A percentile compares a stretch with the other conserved stretches of the same genome.
Evolutionary conservation across 92 coral and sea anemone genomes (phyloP).

Genomic region (Epizoanthus stellaris): DNA sequence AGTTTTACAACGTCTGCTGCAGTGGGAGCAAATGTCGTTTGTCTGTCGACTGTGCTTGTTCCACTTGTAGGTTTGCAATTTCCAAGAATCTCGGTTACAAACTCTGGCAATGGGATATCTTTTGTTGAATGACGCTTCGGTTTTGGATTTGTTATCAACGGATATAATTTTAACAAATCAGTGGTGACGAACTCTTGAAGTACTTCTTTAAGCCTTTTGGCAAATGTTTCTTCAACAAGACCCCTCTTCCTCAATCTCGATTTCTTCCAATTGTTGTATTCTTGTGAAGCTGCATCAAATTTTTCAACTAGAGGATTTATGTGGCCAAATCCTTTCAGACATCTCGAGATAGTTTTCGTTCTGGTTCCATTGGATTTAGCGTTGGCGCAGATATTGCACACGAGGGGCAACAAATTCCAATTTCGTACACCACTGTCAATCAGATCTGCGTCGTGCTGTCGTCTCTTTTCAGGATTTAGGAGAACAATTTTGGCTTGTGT

Average conservation of each 20-base stretch:
- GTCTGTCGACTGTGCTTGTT: not conserved
- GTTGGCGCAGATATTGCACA: constrained; percentile 16
- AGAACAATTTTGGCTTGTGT: constrained; percentile 38
- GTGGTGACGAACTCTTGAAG: not conserved
- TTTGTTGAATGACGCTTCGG: not conserved
- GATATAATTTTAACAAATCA: constrained; percentile 4
- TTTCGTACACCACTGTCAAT: constrained; percentile 25
- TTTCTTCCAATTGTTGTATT: constrained; percentile 11
- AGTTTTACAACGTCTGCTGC: constrained; percentile 10
- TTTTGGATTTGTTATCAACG: not conserved
- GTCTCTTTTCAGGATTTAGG: constrained; percentile 24
- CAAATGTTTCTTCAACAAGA: not conserved
- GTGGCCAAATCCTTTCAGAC: constrained; percentile 40
- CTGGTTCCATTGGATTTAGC: not conserved
- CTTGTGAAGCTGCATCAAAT: constrained; percentile 9
- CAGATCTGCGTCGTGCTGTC: constrained; percentile 27
- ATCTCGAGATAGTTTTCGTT: constrained; percentile 10
- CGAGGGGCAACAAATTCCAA: constrained; percentile 5
- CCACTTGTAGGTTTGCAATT: not conserved
- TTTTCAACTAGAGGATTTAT: constrained; percentile 23
- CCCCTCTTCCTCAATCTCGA: not conserved
- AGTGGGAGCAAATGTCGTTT: not conserved
- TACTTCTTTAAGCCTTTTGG: not conserved
- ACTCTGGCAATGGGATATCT: not conserved
- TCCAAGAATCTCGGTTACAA: not conserved